Evolutionary conservation across 2,113 vertebrate species (phyloP), one percentile per base, ranked within the genome.

Genomic region (Ranitomeya variabilis): DNA sequence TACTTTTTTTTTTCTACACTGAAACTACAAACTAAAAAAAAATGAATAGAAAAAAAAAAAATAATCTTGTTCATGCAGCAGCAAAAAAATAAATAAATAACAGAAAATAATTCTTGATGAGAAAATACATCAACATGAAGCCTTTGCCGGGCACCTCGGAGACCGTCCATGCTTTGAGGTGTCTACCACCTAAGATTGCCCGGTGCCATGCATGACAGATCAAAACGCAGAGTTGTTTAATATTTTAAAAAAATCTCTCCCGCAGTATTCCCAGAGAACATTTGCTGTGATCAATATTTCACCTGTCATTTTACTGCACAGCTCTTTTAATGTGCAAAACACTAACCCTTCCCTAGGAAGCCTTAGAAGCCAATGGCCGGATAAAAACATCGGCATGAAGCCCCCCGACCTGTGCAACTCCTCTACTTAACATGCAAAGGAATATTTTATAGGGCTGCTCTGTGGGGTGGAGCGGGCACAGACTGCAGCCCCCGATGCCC

Each of bases 271-370:
- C 90, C 90, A 90, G 54, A 86, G 90, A 90, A 89, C 90, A 89
- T 85, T 86, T 82, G 79, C 45, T 64, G 69, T 83, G 89, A 92
- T 92, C 91, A 91, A 91, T 91, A 92, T 83, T 89, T 86, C 74
- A 89, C 91, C 88, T 89, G 90, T 91, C 88, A 89, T 88, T 90
- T 87, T 86, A 62, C 54, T 83, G 77, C 76, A 85, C 84, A 88
- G 83, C 78, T 76, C 80, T 76, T 76, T 37, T 85, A 90, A 83
- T 85, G 79, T 88, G 86, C 79, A 82, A 62, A 88, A 69, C 15
- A 88, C 79, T 37, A 73, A 74, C 57, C 66, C 67, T 82, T 82
- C 79, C 18, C 79, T 21, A 19, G n/a, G 26, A 45, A 57, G 51
- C 4, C 73, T 78, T 26, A 37, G 52, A 0, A 3, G 0, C 3